These are phyloP conservation scores for Drosophila melanica DNA, from an alignment of 1,140 invertebrate genomes.

Conservation along the genomic window DNA sequence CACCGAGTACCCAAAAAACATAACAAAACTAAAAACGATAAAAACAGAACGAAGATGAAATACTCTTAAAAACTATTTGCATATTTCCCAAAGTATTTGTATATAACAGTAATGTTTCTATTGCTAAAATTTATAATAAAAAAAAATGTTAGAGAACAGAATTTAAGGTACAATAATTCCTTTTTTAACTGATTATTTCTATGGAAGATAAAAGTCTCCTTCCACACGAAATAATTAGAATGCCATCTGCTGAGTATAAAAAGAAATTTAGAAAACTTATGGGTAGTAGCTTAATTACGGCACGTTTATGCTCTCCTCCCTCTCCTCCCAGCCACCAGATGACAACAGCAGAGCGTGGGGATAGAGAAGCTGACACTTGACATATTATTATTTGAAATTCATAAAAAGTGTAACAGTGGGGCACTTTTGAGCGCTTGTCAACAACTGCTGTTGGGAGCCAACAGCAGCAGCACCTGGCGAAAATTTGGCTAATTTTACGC, in stretches of 20 bases:
- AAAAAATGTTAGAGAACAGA: too few relatives aligned
- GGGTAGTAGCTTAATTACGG: conserved; percentile 64
- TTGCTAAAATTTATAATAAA: too few relatives aligned
- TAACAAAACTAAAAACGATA: conserved; percentile 28
- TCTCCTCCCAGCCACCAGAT: neutral
- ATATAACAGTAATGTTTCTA: too few relatives aligned
- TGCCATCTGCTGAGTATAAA: neutral
- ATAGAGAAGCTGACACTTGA: conserved; percentile 13
- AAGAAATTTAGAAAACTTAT: conserved; percentile 49
- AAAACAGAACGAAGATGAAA: too few relatives aligned
- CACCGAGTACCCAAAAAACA: conserved; percentile 12
- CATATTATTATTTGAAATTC: conserved; percentile 37
- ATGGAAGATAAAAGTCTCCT: too few relatives aligned
- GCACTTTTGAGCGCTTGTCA: conserved; percentile 20
- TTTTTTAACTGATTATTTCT: too few relatives aligned
- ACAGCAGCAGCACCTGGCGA: conserved; percentile 34
- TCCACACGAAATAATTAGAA: too few relatives aligned
- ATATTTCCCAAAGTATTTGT: too few relatives aligned
- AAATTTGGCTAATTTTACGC: conserved; percentile 34
- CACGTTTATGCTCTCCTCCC: neutral
- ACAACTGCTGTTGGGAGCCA: neutral
- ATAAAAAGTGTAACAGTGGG: conserved; percentile 6
- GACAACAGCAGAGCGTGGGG: conserved; percentile 16
- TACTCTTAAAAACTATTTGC: too few relatives aligned
- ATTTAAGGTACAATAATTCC: too few relatives aligned